A percentile compares a stretch with the other conserved stretches of the same genome.
These are phyloP conservation scores for Agelastica alni DNA, from an alignment of 2,888 invertebrate species.

Conservation along the genomic window DNA sequence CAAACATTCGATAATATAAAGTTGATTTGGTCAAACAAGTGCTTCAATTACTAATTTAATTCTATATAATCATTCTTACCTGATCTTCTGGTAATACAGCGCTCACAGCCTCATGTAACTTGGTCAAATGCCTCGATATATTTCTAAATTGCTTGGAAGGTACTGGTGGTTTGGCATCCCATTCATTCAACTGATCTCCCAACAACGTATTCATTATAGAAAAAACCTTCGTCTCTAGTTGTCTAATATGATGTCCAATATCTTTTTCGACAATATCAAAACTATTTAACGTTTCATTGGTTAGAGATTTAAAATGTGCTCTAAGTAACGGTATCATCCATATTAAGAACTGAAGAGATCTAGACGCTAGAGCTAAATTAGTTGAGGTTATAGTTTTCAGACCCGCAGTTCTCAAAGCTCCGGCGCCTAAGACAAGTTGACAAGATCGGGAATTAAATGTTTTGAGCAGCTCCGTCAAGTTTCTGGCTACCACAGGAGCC, in stretches of 20 bases:
- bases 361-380: constrained; percentile 85
- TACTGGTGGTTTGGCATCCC: constrained; percentile 95
- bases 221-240: constrained; percentile 90
- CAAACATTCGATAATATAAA: too few species aligned
- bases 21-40: too few species aligned
- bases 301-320: constrained; percentile 67
- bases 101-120: constrained; percentile 88
- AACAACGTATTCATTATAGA: constrained; percentile 87
- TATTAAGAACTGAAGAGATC: constrained; percentile 79
- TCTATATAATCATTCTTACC: too few species aligned
- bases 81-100: constrained; percentile 80
- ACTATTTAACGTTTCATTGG: constrained; percentile 60
- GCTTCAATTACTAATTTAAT: too few species aligned
- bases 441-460: constrained; percentile 88
- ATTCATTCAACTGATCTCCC: constrained; percentile 77
- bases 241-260: constrained; percentile 86
- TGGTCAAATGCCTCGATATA: constrained; percentile 86
- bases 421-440: constrained; percentile 94
- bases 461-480: constrained; percentile 86
- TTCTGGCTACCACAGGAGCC: constrained; percentile 78
- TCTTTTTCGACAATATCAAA: constrained; percentile 78
- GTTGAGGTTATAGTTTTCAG: constrained; percentile 89
- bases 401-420: constrained; percentile 93
- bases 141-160: constrained; percentile 89
- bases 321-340: constrained; percentile 78